Percentiles rank a stretch among this genome's conserved stretches.
phyloP scores from a whole-genome alignment of 2,888 invertebrate genomes.

The Neoitamus cyanurus region DNA sequence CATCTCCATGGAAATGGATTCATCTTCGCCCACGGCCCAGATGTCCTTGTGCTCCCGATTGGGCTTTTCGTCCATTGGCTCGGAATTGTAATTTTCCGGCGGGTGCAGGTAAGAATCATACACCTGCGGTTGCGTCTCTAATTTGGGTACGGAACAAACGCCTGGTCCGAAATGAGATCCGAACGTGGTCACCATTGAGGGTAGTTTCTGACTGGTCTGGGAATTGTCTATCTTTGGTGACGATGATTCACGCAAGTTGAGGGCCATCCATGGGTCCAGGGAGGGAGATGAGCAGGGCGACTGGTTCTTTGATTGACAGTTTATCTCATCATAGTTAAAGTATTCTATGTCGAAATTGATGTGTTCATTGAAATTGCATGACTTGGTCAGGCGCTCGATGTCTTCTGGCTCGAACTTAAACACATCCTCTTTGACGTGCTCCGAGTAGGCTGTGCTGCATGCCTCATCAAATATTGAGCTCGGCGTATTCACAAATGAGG shows the following conservation, averaged over 20 bases:
- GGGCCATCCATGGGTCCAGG: constrained; percentile 65
- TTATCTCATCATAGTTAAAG: constrained; percentile 66
- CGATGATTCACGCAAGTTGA: constrained; percentile 58
- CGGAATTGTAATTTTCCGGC: constrained; percentile 61
- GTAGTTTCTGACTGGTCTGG: constrained; percentile 56
- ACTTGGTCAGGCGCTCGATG: constrained; percentile 62
- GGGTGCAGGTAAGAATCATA: constrained; percentile 58
- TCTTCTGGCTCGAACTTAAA: constrained; percentile 67
- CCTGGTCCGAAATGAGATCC: constrained; percentile 52
- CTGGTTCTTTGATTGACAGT: constrained; percentile 67
- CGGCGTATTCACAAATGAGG: constrained; percentile 63
- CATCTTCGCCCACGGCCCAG: constrained; percentile 63
- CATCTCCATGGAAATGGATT: constrained; percentile 17
- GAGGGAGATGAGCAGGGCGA: constrained; percentile 66
- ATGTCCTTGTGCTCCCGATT: constrained; percentile 65
- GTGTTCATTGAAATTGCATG: constrained; percentile 49
- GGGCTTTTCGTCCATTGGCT: constrained; percentile 56
- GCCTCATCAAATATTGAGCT: constrained; percentile 62
- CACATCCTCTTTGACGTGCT: constrained; percentile 58
- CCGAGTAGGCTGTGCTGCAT: constrained; percentile 47
- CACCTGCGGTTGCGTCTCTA: background rate
- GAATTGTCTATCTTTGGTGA: constrained; percentile 50
- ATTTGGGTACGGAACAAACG: background rate
- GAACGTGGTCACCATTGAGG: constrained; percentile 65
- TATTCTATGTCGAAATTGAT: constrained; percentile 63